Conservation (phyloP, 2,113 vertebrate genomes). For the Meleagris gallopavo region DNA sequence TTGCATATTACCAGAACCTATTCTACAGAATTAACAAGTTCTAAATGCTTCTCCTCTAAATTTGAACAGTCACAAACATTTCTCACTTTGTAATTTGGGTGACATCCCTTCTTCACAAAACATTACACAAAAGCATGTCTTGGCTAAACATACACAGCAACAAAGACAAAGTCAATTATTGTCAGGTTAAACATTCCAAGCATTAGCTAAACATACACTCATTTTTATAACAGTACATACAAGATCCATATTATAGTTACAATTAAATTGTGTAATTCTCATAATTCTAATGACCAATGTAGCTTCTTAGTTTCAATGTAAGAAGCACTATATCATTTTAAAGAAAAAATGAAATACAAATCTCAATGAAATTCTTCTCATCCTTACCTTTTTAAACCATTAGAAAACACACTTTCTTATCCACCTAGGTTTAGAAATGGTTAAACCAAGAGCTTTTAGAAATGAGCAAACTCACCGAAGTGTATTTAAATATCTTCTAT, state of each 20-base stretch:
- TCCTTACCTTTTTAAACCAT: not conserved
- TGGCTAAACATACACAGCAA: not conserved
- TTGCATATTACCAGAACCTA: not conserved
- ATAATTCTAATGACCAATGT: not conserved
- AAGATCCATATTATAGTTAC: not conserved
- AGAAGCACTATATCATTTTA: not conserved
- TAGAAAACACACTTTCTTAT: not conserved
- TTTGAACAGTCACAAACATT: not conserved
- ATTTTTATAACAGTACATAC: not conserved
- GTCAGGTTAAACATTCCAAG: not conserved
- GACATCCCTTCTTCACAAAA: not conserved
- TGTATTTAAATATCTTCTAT: not conserved
- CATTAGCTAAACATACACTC: not conserved
- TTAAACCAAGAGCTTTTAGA: not conserved
- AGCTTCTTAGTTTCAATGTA: not conserved
- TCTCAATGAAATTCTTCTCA: not conserved
- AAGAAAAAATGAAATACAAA: not conserved
- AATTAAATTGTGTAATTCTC: no score
- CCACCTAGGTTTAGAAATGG: not conserved
- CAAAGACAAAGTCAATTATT: not conserved
- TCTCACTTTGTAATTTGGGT: not conserved
- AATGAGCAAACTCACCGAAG: not conserved
- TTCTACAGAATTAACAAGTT: not conserved
- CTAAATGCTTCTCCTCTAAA: not conserved
- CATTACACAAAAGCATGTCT: not conserved